Percentiles rank a stretch among this genome's conserved stretches.
phyloP scores from a whole-genome alignment of 2,113 vertebrate species.

The Cheirogaleus medius region DNA sequence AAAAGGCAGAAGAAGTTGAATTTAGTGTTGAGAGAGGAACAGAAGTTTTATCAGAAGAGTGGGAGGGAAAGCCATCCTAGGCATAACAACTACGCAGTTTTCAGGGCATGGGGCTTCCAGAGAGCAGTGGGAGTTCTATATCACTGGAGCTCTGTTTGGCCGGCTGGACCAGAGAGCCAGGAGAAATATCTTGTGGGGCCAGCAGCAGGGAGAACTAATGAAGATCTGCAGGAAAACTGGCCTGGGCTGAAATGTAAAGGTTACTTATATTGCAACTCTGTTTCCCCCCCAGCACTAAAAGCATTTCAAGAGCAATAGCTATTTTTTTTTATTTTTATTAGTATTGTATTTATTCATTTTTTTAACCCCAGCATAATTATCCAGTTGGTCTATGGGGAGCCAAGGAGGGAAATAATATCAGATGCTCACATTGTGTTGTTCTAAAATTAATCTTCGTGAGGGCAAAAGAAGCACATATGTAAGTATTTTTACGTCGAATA shows the following conservation, averaged over 20 bases:
- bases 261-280: neutral
- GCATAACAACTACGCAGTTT: neutral
- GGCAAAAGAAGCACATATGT: neutral
- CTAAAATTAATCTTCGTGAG: slow-evolving; percentile 48
- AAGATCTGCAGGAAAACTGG: neutral
- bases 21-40: neutral
- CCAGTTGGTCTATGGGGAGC: neutral
- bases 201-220: neutral
- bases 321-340: neutral
- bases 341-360: neutral
- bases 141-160: neutral
- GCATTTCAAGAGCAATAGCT: neutral
- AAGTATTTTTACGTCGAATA: slow-evolving; percentile 36
- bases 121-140: no score
- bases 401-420: neutral
- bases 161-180: neutral
- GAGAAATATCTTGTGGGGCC: neutral
- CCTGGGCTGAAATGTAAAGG: neutral
- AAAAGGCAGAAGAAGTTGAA: neutral
- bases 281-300: neutral
- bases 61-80: neutral
- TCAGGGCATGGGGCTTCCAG: neutral
- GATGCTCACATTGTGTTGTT: slow-evolving; percentile 3
- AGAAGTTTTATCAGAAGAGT: neutral
- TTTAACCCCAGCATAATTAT: neutral